Base-by-base conservation (phyloP, 2,797 vertebrate species). In the Florisuga fusca region DNA sequence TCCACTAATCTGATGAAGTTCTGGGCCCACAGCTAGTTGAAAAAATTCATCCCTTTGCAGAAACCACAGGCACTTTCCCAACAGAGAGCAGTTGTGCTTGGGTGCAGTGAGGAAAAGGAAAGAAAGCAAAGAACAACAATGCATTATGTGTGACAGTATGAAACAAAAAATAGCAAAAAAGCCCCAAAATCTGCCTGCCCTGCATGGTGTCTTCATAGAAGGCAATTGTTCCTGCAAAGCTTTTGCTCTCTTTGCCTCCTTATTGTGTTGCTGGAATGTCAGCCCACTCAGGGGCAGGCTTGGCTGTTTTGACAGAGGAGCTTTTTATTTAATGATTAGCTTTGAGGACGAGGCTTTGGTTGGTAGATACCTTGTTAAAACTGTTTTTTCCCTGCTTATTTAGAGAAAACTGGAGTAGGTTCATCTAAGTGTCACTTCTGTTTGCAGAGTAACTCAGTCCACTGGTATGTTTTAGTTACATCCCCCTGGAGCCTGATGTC, bases 1-100 rank as follows among this genome's bases (percentile, higher is more conserved):
- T 92, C 83, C 71, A 64, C 89, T 92, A 81, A 93, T 94, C 78
- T 78, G 75, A 43, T 96, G 96, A 92, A 96, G 86, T 89, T 94
- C 61, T 78, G 91, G 51, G 74, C 94, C 75, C 93, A 18, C 45
- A 78, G 68, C 74, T 96, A 91, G 95, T 84, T 96, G 90, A 87
- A 76, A 86, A 95, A 96, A 96, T 93, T 69, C 17, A 53, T 89
- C 81, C 90, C 92, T 73, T 7, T 69, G 94, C 95, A 79, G 93
- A 74, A 92, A 31, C 68, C 83, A 9, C 5, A 23, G 46, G 58
- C 62, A 7, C 41, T 82, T 82, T 75, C 82, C 27, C 76, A 27
- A 45, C 48, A 91, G 94, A 48, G 93, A 94, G 95, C 50, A 38
- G 38, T 66, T 72, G 74, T 27, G 80, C 91, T 78, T 54, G 72